Evolutionary conservation across 2,888 invertebrate species (phyloP).

Genomic region (Steromphala cineraria): DNA sequence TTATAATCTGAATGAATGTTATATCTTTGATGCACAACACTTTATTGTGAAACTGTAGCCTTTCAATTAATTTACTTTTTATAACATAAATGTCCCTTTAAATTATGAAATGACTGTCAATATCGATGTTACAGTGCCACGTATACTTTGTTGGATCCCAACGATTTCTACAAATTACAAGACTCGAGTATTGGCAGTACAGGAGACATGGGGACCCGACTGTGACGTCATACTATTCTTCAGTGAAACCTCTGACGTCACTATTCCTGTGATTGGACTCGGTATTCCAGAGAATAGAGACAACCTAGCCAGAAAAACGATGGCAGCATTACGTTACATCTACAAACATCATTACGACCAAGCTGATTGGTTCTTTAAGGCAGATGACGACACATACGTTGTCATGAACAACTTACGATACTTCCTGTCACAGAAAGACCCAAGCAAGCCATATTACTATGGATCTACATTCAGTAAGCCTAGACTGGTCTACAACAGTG

Average conservation of each 20-base stretch:
- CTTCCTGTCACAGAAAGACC: slow-evolving; percentile 86
- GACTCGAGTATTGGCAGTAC: slow-evolving; percentile 91
- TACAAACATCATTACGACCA: slow-evolving; percentile 87
- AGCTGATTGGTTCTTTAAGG: slow-evolving; percentile 98
- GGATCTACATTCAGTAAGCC: slow-evolving; percentile 67
- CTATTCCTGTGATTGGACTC: slow-evolving; percentile 85
- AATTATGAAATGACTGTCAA: too few species aligned
- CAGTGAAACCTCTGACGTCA: slow-evolving; percentile 79
- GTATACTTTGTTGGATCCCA: slow-evolving; percentile 95
- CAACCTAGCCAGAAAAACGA: slow-evolving; percentile 98
- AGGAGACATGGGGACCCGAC: slow-evolving; percentile 95
- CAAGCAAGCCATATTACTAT: slow-evolving; percentile 88
- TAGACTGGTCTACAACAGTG: slow-evolving; percentile 77
- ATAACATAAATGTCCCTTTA: too few species aligned
- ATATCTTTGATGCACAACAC: too few species aligned
- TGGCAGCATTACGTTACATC: slow-evolving; percentile 91
- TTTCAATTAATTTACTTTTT: too few species aligned
- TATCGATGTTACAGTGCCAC: slow-evolving; percentile 71
- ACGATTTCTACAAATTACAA: slow-evolving; percentile 93
- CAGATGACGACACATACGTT: slow-evolving; percentile 98
- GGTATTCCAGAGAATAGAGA: slow-evolving; percentile 93
- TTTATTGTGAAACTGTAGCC: too few species aligned
- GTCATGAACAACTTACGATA: slow-evolving; percentile 96
- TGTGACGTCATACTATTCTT: slow-evolving; percentile 78
- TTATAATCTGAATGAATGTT: too few species aligned